Evolutionary conservation across 1,140 invertebrate species (phyloP).

Genomic region (Drosophila guanche): DNA sequence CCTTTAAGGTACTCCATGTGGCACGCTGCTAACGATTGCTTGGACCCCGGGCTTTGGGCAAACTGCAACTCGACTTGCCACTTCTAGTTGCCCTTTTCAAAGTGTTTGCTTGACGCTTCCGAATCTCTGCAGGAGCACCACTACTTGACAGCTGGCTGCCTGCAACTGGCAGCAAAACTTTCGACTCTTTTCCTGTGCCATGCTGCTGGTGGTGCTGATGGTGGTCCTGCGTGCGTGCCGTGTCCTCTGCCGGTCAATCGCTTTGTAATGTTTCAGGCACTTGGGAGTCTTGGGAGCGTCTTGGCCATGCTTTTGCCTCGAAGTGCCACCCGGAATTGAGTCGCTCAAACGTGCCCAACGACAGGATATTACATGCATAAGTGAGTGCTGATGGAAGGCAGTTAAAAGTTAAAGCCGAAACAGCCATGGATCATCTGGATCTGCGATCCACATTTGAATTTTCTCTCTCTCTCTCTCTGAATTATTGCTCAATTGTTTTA

Average conservation of each 20-base stretch:
- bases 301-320: slow-evolving; percentile 1
- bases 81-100: slow-evolving; percentile 2
- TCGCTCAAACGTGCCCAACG: slow-evolving; percentile 52
- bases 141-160: slow-evolving; percentile 9
- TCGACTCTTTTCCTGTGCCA: slow-evolving; percentile 5
- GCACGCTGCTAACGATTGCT: slow-evolving; percentile 28
- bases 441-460: slow-evolving; percentile 28
- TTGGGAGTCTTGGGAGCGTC: slow-evolving; percentile 14
- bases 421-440: neutral
- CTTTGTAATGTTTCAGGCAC: slow-evolving; percentile 43
- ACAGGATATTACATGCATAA: slow-evolving; percentile 66
- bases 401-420: neutral
- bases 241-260: slow-evolving; percentile 59
- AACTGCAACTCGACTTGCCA: slow-evolving; percentile 10
- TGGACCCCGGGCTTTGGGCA: neutral
- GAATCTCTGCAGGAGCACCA: slow-evolving; percentile 15
- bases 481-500: too few relatives aligned
- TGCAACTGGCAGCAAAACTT: slow-evolving; percentile 17
- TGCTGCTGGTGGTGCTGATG: neutral
- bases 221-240: slow-evolving; percentile 50
- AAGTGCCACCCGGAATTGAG: slow-evolving; percentile 49
- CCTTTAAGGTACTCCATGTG: slow-evolving; percentile 36
- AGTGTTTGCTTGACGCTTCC: slow-evolving; percentile 43
- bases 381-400: slow-evolving; percentile 30
- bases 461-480: neutral